Evolutionary conservation across 2,797 vertebrate genomes (phyloP), one percentile per base, ranked within the genome.

Genomic region (Halcyon leucocephala): DNA sequence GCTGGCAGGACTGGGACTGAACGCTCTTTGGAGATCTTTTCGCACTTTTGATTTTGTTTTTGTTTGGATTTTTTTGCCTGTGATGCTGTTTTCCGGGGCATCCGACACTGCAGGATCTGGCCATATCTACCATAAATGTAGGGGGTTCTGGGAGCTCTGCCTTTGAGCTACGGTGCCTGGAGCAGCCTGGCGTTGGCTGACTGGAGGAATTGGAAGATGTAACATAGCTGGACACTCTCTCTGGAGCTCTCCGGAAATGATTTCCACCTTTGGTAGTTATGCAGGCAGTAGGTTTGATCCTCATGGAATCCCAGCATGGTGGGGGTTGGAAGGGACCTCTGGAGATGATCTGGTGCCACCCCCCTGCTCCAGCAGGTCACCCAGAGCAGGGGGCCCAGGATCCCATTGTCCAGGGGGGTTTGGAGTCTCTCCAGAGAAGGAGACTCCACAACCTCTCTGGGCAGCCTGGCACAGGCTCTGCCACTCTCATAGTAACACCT

Each of bases 61-160:
- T 31, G 49, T 26, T 49, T 29, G 49, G 15, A 1, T 21, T 28
- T 44, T 31, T 44, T 8, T 22, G 5, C 24, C 44, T 5, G 2
- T 2, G 10, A 1, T 37, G 26, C 12, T 64, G 31, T 18, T 60
- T 58, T 35, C 44, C 49, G 85, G 51, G 64, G 12, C 4, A 60
- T 57, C 67, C 2, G 0, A 16, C 2, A 33, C 26, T 0, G 1
- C 48, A 29, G 87, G 57, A 31, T n/a, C 65, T 1, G 0, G 19
- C 52, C 4, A 1, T 0, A 2, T 20, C 19, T 62, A 55, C 35
- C 0, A 0, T 58, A 72, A 74, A n/a, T 0, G 3, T 2, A 0
- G 0, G 13, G 71, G 24, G 5, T 39, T 74, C 62, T 74, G 61
- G 61, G 82, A 82, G 46, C 46, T 85, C 46, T 89, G 58, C 46